These are phyloP conservation scores for Drosophila dunni DNA, from an alignment of 1,140 invertebrate genomes.

Conservation along the genomic window DNA sequence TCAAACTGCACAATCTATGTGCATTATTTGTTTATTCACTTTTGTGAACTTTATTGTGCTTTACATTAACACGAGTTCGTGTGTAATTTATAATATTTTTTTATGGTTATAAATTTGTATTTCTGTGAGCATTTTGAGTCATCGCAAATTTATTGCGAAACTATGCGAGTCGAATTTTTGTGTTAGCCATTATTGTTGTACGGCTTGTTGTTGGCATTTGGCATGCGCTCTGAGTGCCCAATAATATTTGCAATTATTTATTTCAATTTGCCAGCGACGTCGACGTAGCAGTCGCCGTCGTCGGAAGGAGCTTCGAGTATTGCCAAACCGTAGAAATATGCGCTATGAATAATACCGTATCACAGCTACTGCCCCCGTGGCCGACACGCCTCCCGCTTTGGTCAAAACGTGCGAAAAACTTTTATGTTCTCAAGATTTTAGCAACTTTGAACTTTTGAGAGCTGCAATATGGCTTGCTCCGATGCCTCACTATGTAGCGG, in stretches of 20 bases:
- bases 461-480: slow-evolving; percentile 16
- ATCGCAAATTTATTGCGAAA: slow-evolving; percentile 79
- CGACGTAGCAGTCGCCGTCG: slow-evolving; percentile 17
- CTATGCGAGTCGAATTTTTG: slow-evolving; percentile 67
- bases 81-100: slow-evolving; percentile 49
- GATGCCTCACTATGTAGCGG: background rate
- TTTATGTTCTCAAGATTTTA: slow-evolving; percentile 73
- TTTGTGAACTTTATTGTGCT: slow-evolving; percentile 27
- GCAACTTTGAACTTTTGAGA: slow-evolving; percentile 76
- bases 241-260: slow-evolving; percentile 83
- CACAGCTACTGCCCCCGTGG: background rate
- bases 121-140: slow-evolving; percentile 66
- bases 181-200: slow-evolving; percentile 53
- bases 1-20: slow-evolving; percentile 10
- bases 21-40: slow-evolving; percentile 18
- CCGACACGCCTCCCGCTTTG: background rate
- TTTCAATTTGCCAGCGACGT: slow-evolving; percentile 56
- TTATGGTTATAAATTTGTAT: slow-evolving; percentile 70
- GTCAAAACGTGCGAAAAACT: slow-evolving; percentile 78
- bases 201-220: slow-evolving; percentile 42
- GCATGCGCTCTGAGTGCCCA: slow-evolving; percentile 77
- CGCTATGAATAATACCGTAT: slow-evolving; percentile 64
- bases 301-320: slow-evolving; percentile 37
- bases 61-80: slow-evolving; percentile 6
- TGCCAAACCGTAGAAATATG: slow-evolving; percentile 66